These are phyloP conservation scores for Mustelus asterias DNA, from an alignment of 2,113 vertebrate genomes.

Conservation along the genomic window DNA sequence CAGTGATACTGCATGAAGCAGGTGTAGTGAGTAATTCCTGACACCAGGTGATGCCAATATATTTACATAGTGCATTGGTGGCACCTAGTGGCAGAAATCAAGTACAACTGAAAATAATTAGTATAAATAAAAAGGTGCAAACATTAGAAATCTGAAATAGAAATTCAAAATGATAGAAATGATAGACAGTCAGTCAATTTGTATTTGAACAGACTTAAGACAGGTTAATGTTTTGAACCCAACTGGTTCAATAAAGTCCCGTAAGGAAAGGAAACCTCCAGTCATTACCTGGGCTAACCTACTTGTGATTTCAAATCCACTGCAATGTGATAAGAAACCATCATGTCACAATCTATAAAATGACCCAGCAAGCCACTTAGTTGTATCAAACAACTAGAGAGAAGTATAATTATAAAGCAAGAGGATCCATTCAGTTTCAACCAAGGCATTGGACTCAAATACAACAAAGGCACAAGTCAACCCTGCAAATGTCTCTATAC, in stretches of 20 bases:
- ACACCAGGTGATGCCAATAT: background rate
- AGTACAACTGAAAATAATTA: background rate
- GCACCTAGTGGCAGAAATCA: conserved; percentile 23
- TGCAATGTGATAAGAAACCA: background rate
- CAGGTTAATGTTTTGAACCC: background rate
- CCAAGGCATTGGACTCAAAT: too few species aligned
- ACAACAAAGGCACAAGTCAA: background rate
- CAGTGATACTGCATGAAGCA: background rate
- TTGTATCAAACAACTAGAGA: background rate
- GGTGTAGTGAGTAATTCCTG: background rate
- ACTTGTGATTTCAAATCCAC: background rate
- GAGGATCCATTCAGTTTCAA: background rate
- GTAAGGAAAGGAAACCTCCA: background rate
- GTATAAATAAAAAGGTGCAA: background rate
- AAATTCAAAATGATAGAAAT: background rate
- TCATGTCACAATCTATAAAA: background rate
- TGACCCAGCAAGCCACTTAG: background rate
- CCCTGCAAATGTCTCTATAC: background rate
- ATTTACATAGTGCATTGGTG: conserved; percentile 8
- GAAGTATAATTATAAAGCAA: background rate
- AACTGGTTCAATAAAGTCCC: background rate
- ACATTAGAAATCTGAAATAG: background rate
- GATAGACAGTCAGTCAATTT: background rate
- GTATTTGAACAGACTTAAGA: background rate
- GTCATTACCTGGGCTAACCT: background rate